These are phyloP conservation scores for Himalopsyche japonica DNA, from an alignment of 2,888 invertebrate species.

Conservation along the genomic window DNA sequence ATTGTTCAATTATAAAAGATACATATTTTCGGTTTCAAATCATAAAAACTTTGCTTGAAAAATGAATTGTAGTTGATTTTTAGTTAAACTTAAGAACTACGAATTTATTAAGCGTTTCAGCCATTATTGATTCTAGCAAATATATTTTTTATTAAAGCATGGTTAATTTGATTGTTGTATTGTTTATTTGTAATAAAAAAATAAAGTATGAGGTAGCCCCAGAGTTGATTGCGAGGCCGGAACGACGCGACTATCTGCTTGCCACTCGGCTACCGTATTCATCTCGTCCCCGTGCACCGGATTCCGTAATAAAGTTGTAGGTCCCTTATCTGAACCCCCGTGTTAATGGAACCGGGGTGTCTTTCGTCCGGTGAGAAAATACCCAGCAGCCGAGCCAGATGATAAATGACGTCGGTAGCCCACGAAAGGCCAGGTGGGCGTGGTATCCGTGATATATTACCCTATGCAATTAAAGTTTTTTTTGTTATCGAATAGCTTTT, in stretches of 20 bases:
- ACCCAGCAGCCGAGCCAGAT: constrained; percentile 12
- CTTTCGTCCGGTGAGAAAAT: not conserved
- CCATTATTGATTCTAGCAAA: too few species aligned
- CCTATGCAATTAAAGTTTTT: constrained; percentile 38
- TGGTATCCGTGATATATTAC: constrained; percentile 38
- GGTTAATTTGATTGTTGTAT: too few species aligned
- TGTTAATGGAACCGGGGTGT: constrained; percentile 33
- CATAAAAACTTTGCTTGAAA: too few species aligned
- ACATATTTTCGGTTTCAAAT: too few species aligned
- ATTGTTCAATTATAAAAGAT: too few species aligned
- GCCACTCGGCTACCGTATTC: constrained; percentile 9
- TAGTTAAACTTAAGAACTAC: too few species aligned
- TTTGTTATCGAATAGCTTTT: constrained; percentile 18
- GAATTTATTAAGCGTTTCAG: too few species aligned
- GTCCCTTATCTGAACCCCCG: constrained; percentile 20
- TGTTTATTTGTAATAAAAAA: too few species aligned
- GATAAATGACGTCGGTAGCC: constrained; percentile 38
- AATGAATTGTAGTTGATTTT: too few species aligned
- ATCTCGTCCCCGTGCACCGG: constrained; percentile 11
- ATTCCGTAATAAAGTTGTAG: constrained; percentile 40
- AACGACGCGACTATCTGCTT: not conserved
- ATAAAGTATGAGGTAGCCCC: not conserved
- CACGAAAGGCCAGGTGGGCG: constrained; percentile 23
- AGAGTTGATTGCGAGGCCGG: constrained; percentile 4
- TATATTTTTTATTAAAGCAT: too few species aligned